phyloP scores from a whole-genome alignment of 53 echinoderm and acorn worm genomes.

The Patiria pectinifera region DNA sequence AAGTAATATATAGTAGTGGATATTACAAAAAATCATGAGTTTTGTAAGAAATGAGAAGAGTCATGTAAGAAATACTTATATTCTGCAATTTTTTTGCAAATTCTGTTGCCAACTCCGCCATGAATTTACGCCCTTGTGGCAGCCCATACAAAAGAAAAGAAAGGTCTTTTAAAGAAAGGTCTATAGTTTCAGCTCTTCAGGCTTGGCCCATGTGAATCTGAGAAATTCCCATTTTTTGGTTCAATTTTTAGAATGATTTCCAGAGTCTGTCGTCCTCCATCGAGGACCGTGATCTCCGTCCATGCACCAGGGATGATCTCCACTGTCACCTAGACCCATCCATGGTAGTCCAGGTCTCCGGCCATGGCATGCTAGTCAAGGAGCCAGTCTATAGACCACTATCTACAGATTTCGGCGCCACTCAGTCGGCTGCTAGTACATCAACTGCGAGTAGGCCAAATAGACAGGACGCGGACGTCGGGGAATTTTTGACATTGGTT shows the following conservation, averaged over 20 bases:
- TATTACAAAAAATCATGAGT: no score
- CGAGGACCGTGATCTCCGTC: constrained; percentile 61
- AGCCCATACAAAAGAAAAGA: no score
- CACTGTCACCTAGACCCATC: constrained; percentile 65
- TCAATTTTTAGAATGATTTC: constrained; percentile 46
- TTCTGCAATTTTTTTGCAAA: no score
- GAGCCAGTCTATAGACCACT: constrained; percentile 39
- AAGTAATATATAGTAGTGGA: no score
- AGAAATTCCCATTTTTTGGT: not conserved
- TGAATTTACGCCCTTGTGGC: no score
- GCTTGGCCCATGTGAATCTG: not conserved
- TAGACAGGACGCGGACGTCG: not conserved
- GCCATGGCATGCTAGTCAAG: constrained; percentile 72
- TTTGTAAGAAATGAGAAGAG: no score
- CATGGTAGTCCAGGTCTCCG: constrained; percentile 59
- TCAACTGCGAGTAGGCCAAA: not conserved
- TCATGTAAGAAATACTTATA: no score
- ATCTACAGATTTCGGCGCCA: not conserved
- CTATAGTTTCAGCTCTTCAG: no score
- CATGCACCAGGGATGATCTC: constrained; percentile 72
- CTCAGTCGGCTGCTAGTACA: constrained; percentile 4
- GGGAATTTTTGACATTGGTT: no score
- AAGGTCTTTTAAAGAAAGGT: no score
- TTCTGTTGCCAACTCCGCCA: no score
- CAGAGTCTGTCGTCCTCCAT: constrained; percentile 22